These are phyloP conservation scores for Rosalia funebris DNA, from an alignment of 2,888 invertebrate genomes.

Conservation along the genomic window DNA sequence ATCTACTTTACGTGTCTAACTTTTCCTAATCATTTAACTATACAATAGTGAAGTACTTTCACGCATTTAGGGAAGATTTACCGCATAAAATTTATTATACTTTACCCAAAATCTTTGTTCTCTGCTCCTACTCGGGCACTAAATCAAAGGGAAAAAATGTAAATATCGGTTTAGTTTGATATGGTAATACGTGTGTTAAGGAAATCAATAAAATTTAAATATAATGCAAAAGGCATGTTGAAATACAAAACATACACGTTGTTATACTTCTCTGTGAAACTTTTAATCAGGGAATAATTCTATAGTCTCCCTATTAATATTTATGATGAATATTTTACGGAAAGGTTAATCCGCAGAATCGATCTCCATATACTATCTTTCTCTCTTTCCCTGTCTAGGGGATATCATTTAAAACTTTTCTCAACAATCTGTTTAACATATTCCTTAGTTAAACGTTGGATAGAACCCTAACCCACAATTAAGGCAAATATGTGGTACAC, in stretches of 20 bases:
- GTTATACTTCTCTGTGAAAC: neutral
- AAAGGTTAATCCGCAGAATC: neutral
- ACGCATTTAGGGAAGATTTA: slow-evolving; percentile 5
- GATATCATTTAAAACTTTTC: no score
- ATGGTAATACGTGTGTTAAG: slow-evolving; percentile 6
- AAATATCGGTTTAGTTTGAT: slow-evolving; percentile 11
- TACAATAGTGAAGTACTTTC: slow-evolving; percentile 4
- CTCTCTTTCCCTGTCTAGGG: no score
- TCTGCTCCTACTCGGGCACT: slow-evolving; percentile 1
- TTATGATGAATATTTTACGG: slow-evolving; percentile 8
- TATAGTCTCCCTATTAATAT: slow-evolving; percentile 7
- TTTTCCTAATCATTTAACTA: slow-evolving; percentile 12
- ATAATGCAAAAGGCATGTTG: slow-evolving; percentile 1
- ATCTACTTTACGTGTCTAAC: slow-evolving; percentile 10
- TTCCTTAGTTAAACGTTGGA: no score
- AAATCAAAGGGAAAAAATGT: slow-evolving; percentile 12
- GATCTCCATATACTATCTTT: no score
- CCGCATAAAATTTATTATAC: slow-evolving; percentile 10
- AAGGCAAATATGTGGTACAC: no score
- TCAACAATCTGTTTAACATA: no score
- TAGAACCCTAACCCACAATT: no score
- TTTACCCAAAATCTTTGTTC: slow-evolving; percentile 11
- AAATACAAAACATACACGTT: slow-evolving; percentile 7
- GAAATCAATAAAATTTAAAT: slow-evolving; percentile 10
- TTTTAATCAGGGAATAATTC: slow-evolving; percentile 1